Base-by-base conservation (phyloP, 2,888 invertebrate genomes). In the Ceriagrion tenellum region DNA sequence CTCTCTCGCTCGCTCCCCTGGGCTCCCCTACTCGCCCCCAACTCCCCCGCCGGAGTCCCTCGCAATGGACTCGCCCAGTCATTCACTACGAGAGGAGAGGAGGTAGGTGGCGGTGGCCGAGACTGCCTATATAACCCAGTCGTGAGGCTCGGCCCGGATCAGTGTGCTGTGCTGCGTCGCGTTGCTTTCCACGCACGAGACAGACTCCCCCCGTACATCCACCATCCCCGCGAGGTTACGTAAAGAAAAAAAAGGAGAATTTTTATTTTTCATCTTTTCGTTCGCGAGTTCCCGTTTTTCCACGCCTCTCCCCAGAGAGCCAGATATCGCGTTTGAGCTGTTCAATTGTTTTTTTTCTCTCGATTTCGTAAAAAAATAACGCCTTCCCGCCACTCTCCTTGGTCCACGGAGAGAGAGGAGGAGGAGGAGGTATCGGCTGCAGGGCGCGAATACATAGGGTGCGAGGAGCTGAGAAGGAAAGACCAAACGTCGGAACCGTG, bases 11-110 rank as follows among this genome's bases (percentile, higher is more conserved):
- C 47, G 47, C 47, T 47, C 47, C 47, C 47, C 59, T 16, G 88
- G 89, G 74, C 74, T 74, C 95, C 47, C 30, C 69, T 95, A 95
- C 81, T 89, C 93, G 93, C 95, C 74, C 89, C 59, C 95, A 59
- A 63, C 95, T 90, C 95, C 95, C 88, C 93, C 88, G 93, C 95
- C 20, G 59, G 47, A 35, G 74, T 89, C 89, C 40, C 95, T 40
- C 59, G 89, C 88, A 95, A 95, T 95, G 96, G 95, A 95, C 95
- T 95, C 95, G 95, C 95, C 95, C 95, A 96, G 95, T 96, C 96
- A 96, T 96, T 96, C 96, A 96, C 96, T 95, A 95, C 95, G 95
- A 95, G 95, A 95, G 95, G 69, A 35, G 63, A 35, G 35, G 81
- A 35, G 35, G 35, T 4, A 3, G 81, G 69, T 35, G 81, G 81